Base-by-base conservation (phyloP, 2,888 invertebrate species). In the Pammene aurita region DNA sequence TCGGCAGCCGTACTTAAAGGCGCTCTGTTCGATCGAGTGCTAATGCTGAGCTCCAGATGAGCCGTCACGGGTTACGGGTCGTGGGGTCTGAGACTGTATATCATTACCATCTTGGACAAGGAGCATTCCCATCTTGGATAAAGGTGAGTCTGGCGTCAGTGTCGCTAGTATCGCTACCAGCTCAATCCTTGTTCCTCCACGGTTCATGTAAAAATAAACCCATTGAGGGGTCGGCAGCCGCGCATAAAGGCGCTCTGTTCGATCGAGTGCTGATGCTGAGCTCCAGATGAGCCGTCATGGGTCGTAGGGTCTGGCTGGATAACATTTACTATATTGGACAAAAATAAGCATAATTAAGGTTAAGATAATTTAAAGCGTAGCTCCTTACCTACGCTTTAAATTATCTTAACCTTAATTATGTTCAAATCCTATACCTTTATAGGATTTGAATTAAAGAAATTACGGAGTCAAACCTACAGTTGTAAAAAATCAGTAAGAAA, bases 141-240 rank as follows among this genome's bases (percentile, higher is more conserved):
- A 26, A 26, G 26, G 26, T 26, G 26, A 4, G 2, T 26, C 26
- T 26, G 26, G 4, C 26, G 26, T 4, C 26, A 26, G 26, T 26
- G 26, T 26, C 26, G 26, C 26, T 4, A 26, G 2, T 38, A 34
- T 63, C 70, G 70, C 73, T 58, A 9, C 11, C n/a, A 67, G 63
- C 50, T 66, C 52, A 38, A 35, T 41, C 46, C 61, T 50, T 61
- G 57, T 56, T n/a, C 11, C 35, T 38, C 10, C 26, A 57, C 73
- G 68, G 65, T 71, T 70, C 70, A 72, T 75, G 77, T 80, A 84
- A 85, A 86, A 87, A 84, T 80, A 82, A 83, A 80, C 74, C 74
- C 75, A 80, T 78, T 77, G 74, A 76, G 73, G 80, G 88, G 87
- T 89, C 88, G 87, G 80, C 82, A 85, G 74, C 84, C 88, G 14